Base-by-base conservation (phyloP, 2,113 vertebrate genomes). In the Prietella phreatophila region DNA sequence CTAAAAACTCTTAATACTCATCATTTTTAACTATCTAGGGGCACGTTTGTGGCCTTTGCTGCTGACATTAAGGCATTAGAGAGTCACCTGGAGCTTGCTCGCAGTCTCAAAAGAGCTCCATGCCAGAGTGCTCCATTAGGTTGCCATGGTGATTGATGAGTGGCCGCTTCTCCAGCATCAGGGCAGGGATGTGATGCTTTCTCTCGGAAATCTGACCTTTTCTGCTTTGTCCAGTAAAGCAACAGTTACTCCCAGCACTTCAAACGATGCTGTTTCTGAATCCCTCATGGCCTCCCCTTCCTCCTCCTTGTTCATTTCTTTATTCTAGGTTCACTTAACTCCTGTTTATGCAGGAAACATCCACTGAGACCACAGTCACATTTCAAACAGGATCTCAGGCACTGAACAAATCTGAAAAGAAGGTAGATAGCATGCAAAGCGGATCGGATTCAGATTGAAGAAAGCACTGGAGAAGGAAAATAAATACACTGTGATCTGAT, bases 111-210 rank as follows among this genome's bases (percentile, higher is more conserved):
- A 67, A 81, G 47, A 13, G 42, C 87, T 82, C 75, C 5, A 4
- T 60, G 33, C 50, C 42, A 50, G 82, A 84, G 83, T 89, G 61
- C 92, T 94, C 92, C 90, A 94, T 94, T 91, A 92, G 91, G 88
- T 86, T 91, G 90, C 87, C 91, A 92, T 90, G 87, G 91, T 95
- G 94, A 95, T 94, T 93, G 93, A 95, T 94, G 93, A 92, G 89
- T 88, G 85, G 92, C 92, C 67, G 89, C 50, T 93, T 90, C 92
- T 92, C 89, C 91, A 92, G 93, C 93, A 92, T 94, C 92, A 93
- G 93, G 85, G 84, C 90, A 88, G 93, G 91, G 93, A 93, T 91
- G 86, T 90, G 91, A 86, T 85, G 84, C 89, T 89, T 85, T 85
- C 67, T 82, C 27, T 88, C 87, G 84, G 65, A 88, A 73, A 90